A percentile compares a stretch with the other conserved stretches of the same genome.
Conservation (phyloP, 2,888 invertebrate genomes). For the Eupithecia tripunctaria region DNA sequence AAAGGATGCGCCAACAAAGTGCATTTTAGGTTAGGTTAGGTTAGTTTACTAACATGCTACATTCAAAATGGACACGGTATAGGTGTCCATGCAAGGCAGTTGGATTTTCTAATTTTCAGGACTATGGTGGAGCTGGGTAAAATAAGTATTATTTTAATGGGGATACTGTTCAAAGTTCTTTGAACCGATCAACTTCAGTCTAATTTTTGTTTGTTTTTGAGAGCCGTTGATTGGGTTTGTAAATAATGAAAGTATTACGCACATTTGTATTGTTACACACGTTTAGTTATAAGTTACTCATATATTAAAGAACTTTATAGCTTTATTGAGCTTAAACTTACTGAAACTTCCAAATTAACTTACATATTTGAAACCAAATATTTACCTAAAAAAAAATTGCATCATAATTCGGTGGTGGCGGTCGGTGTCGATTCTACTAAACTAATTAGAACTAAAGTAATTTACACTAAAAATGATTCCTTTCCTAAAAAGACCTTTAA, state of each 20-base stretch:
- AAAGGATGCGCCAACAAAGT: no score
- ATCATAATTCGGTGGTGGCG: no score
- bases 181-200: background rate
- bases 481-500: no score
- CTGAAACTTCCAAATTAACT: background rate
- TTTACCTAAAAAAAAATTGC: background rate
- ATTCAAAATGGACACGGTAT: no score
- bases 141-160: background rate
- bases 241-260: conserved; percentile 2
- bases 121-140: background rate
- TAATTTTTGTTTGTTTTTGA: background rate
- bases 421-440: background rate
- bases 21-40: no score
- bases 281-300: background rate
- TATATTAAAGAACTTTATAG: background rate
- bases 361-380: background rate
- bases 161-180: background rate
- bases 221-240: background rate
- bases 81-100: background rate
- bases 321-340: background rate
- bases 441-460: background rate
- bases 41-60: no score
- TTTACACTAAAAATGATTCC: background rate
- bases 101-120: background rate
- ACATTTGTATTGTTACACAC: no score